Percentiles rank a stretch among this genome's conserved stretches.
phyloP scores from a whole-genome alignment of 2,888 invertebrate genomes.

The Sarcophaga variegata region DNA sequence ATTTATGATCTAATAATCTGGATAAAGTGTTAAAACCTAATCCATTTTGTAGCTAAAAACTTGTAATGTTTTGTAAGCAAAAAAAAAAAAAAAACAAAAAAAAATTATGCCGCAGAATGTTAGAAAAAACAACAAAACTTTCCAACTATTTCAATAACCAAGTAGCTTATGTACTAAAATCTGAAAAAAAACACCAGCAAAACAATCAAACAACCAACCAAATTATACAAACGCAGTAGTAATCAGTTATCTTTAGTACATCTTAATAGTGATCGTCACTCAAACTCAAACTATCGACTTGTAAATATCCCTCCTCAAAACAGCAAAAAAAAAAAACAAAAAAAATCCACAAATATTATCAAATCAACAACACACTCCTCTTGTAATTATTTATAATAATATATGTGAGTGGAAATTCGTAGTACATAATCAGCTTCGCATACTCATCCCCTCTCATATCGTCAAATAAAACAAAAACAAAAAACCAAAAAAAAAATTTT shows the following conservation, averaged over 20 bases:
- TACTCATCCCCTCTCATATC: constrained; percentile 75
- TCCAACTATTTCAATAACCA: constrained; percentile 61
- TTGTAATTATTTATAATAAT: constrained; percentile 52
- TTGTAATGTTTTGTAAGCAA: constrained; percentile 70
- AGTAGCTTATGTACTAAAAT: constrained; percentile 69
- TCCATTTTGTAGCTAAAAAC: constrained; percentile 66
- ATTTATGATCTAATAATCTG: constrained; percentile 50
- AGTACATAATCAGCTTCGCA: constrained; percentile 77
- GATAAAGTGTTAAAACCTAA: constrained; percentile 46
- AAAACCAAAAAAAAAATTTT: no score
- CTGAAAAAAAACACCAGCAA: constrained; percentile 63
- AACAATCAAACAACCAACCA: constrained; percentile 62
- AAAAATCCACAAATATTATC: constrained; percentile 61
- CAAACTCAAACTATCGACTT: constrained; percentile 70
- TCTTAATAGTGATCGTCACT: constrained; percentile 60
- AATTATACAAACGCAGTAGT: constrained; percentile 56
- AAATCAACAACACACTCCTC: constrained; percentile 54
- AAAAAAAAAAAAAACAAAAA: constrained; percentile 38
- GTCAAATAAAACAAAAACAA: neutral
- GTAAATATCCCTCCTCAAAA: constrained; percentile 74
- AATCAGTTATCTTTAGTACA: constrained; percentile 64
- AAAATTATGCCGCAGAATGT: constrained; percentile 44
- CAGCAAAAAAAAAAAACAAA: constrained; percentile 56
- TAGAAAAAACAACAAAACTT: constrained; percentile 28
- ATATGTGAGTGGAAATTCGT: constrained; percentile 73